Percentiles rank a stretch among this genome's conserved stretches.
These are phyloP conservation scores for Minunthozetes semirufus DNA, from an alignment of 2,888 invertebrate species.

Conservation along the genomic window DNA sequence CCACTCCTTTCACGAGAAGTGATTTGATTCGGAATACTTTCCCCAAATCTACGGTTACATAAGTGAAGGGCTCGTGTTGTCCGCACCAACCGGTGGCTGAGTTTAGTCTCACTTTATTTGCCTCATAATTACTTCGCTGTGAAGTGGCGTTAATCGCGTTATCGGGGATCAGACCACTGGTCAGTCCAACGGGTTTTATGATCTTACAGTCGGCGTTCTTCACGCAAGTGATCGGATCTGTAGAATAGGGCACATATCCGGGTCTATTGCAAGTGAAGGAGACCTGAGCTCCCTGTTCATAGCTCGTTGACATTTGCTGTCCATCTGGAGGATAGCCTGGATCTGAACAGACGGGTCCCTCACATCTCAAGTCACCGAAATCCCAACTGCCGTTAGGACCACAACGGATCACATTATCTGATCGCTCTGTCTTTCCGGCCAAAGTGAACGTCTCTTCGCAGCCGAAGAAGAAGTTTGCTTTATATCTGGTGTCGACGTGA, in stretches of 20 bases:
- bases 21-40: slow-evolving; percentile 78
- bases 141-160: slow-evolving; percentile 92
- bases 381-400: slow-evolving; percentile 92
- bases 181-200: slow-evolving; percentile 79
- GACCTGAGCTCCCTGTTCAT: slow-evolving; percentile 72
- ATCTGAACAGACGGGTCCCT: slow-evolving; percentile 93
- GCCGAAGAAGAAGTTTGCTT: slow-evolving; percentile 89
- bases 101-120: slow-evolving; percentile 71
- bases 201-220: slow-evolving; percentile 86
- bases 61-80: slow-evolving; percentile 85
- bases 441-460: slow-evolving; percentile 85
- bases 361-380: slow-evolving; percentile 88
- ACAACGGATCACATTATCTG: slow-evolving; percentile 86
- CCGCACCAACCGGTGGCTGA: slow-evolving; percentile 95
- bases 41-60: slow-evolving; percentile 88
- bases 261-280: slow-evolving; percentile 81
- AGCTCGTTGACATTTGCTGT: slow-evolving; percentile 64
- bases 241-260: slow-evolving; percentile 85
- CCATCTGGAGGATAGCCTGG: slow-evolving; percentile 91
- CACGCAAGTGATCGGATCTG: slow-evolving; percentile 79
- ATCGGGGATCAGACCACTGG: slow-evolving; percentile 86
- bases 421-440: slow-evolving; percentile 81
- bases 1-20: slow-evolving; percentile 85
- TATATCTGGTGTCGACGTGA: slow-evolving; percentile 67
- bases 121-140: slow-evolving; percentile 56